Evolutionary conservation across 2,888 invertebrate species (phyloP).

Genomic region (Amblyteles armatorius): DNA sequence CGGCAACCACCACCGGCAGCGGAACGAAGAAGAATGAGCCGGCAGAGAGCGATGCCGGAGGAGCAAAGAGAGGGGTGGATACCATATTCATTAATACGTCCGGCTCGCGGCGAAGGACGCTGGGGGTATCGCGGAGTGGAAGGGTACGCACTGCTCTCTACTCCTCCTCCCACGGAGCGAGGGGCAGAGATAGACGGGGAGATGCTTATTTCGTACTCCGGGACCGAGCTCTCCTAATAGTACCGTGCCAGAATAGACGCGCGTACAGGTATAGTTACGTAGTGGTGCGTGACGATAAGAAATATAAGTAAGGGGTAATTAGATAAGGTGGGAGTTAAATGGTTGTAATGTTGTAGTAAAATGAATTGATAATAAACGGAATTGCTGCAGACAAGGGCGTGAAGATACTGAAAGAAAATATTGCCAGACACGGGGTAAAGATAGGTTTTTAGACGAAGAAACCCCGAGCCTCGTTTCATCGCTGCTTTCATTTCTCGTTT

Average conservation of each 20-base stretch:
- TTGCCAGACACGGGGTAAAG: no score
- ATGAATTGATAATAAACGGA: no score
- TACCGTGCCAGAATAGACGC: neutral
- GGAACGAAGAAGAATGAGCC: conserved; percentile 38
- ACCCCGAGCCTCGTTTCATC: conserved; percentile 37
- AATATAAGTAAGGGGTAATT: no score
- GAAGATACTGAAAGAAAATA: no score
- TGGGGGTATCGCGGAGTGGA: conserved; percentile 77
- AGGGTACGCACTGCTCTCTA: conserved; percentile 17
- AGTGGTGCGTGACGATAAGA: no score
- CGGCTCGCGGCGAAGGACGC: conserved; percentile 72
- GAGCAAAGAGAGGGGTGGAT: conserved; percentile 66
- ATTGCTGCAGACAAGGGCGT: no score
- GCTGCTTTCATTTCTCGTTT: conserved; percentile 14
- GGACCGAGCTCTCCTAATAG: neutral
- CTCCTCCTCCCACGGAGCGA: neutral
- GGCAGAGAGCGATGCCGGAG: conserved; percentile 34
- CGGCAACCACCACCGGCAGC: conserved; percentile 1
- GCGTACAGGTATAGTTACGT: no score
- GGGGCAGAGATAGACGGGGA: neutral
- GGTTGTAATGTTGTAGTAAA: no score
- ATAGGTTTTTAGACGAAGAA: conserved; percentile 19
- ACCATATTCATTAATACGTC: conserved; percentile 79
- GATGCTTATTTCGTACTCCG: neutral
- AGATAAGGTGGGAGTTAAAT: no score